phyloP scores from a whole-genome alignment of 2,797 vertebrate species.

The Sus cebifrons region DNA sequence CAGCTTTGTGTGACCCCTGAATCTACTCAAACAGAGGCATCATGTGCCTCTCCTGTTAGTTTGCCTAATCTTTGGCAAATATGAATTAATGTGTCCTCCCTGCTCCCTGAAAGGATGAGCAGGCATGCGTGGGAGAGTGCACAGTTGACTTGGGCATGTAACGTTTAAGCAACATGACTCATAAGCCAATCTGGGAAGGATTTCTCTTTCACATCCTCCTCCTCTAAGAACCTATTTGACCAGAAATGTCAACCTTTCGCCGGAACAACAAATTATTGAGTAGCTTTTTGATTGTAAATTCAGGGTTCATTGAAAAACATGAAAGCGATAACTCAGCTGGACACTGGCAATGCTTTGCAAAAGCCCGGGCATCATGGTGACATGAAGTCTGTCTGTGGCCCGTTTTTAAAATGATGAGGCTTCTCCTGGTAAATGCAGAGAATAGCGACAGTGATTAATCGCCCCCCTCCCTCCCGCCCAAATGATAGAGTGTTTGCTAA shows the following conservation, averaged over 20 bases:
- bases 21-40: not conserved
- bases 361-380: not conserved
- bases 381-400: not conserved
- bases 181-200: not conserved
- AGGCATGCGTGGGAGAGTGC: not conserved
- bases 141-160: not conserved
- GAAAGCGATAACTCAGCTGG: not conserved
- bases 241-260: not conserved
- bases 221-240: not conserved
- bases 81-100: not conserved
- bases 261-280: not conserved
- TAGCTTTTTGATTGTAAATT: constrained; percentile 52
- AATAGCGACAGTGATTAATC: not conserved
- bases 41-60: not conserved
- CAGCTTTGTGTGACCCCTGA: not conserved
- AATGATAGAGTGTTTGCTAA: constrained; percentile 63
- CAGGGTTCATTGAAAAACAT: not conserved
- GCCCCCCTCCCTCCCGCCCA: constrained; percentile 39
- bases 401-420: not conserved
- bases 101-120: not conserved
- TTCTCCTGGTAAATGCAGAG: constrained; percentile 13
- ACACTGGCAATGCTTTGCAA: not conserved
- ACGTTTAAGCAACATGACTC: not conserved
- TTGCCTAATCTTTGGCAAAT: not conserved
- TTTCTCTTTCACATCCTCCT: not conserved